phyloP scores from a whole-genome alignment of 2,797 vertebrate genomes.

The Anolis apletophallus region DNA sequence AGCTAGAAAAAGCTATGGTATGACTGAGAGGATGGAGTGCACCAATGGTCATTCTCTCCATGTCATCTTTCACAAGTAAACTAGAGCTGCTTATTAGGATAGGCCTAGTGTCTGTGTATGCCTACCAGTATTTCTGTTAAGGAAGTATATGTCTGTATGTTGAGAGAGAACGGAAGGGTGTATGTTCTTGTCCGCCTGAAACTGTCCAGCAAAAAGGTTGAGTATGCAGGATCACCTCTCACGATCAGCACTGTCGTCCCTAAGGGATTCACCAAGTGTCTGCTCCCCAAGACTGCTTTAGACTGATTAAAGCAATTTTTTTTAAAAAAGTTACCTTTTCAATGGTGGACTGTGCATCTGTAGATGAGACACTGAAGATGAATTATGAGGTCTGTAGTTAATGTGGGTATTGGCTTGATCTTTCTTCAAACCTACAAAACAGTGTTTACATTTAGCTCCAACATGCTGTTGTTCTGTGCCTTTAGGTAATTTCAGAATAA shows the following conservation, averaged over 20 bases:
- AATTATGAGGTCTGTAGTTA: conserved; percentile 65
- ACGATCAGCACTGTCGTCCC: neutral
- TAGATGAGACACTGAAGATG: conserved; percentile 70
- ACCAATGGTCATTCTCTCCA: neutral
- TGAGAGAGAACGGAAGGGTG: neutral
- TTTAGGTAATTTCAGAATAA: no score
- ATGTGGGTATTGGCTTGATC: conserved; percentile 75
- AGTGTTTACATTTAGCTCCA: conserved; percentile 1
- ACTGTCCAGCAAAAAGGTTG: neutral
- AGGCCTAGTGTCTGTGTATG: no score
- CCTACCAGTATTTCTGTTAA: no score
- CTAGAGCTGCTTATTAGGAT: neutral
- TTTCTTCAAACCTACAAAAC: conserved; percentile 70
- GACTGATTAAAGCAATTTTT: neutral
- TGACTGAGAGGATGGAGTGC: neutral
- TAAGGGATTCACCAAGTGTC: neutral
- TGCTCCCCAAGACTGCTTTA: neutral
- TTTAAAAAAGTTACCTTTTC: conserved; percentile 83
- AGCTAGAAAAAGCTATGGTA: neutral
- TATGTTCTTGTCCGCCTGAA: neutral
- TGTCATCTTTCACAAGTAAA: neutral
- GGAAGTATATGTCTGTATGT: no score
- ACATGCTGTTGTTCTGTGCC: neutral
- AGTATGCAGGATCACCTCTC: neutral
- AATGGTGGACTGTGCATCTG: conserved; percentile 77